These are phyloP conservation scores for Tromatobia lineatoria DNA, from an alignment of 2,888 invertebrate genomes.

Conservation along the genomic window DNA sequence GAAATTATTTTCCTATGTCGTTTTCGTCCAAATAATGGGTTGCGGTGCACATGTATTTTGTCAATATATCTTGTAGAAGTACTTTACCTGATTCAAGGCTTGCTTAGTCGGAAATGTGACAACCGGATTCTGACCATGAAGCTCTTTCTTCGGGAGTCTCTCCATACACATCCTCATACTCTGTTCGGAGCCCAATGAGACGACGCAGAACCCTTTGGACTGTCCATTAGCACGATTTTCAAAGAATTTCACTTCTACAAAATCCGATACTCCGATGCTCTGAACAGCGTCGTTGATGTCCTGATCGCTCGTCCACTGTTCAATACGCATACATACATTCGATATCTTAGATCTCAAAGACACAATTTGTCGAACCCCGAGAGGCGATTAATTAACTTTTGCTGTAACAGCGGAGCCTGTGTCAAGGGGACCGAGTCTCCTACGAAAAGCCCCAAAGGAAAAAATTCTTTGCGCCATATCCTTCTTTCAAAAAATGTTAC, in stretches of 20 bases:
- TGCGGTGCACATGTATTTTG: too few relatives aligned
- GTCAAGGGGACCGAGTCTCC: too few relatives aligned
- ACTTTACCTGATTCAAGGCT: conserved; percentile 88
- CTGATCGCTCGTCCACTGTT: conserved; percentile 99
- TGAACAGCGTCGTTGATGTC: conserved; percentile 97
- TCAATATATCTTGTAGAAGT: background rate
- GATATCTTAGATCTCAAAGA: background rate
- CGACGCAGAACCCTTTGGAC: conserved; percentile 99
- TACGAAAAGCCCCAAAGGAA: too few relatives aligned
- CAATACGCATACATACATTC: conserved; percentile 74
- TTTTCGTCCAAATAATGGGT: too few relatives aligned
- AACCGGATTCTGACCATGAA: conserved; percentile 97
- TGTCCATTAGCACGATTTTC: conserved; percentile 99
- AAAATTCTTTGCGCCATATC: too few relatives aligned
- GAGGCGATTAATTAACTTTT: background rate
- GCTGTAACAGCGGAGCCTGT: background rate
- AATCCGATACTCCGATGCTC: conserved; percentile 95
- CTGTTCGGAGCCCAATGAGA: conserved; percentile 96
- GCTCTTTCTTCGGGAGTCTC: conserved; percentile 96
- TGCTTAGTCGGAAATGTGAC: conserved; percentile 98
- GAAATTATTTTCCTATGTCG: too few relatives aligned
- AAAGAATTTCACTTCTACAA: conserved; percentile 99
- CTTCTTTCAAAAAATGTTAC: too few relatives aligned
- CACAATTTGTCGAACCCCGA: background rate
- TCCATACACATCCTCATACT: conserved; percentile 97